Evolutionary conservation across 2,797 vertebrate species (phyloP), one percentile per base, ranked within the genome.

Genomic region (Acestrorhynchus altus): DNA sequence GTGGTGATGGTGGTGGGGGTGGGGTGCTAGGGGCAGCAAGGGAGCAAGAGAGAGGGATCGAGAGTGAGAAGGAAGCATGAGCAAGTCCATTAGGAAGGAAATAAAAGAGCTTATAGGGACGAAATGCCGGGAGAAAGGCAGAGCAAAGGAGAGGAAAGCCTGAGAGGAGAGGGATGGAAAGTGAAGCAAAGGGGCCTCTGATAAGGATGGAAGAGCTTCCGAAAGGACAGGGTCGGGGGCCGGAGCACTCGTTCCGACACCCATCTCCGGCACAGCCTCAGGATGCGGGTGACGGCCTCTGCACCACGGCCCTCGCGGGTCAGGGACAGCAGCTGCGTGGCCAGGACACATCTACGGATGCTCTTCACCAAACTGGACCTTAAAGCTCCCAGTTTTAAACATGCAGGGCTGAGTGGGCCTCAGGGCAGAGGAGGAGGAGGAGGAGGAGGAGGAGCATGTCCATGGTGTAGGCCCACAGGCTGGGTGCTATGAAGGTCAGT

Each of bases 131-230:
- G 42, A 42, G 64, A 59, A 47, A 56, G 15, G 15, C 4, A 57
- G 26, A 24, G 63, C 26, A 72, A 28, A 65, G 57, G 42, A 8
- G 72, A 59, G 60, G 49, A 59, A 26, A 54, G 54, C 44, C 70
- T 8, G 6, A 35, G 31, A 35, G 31, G 31, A 5, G n/a, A 42
- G 60, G 22, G 56, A 76, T 56, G 74, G 54, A 66, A 60, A 54
- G 42, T 63, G 24, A 47, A 67, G 61, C 18, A 57, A 26, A 54
- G 10, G 54, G 12, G 31, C 61, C 59, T 9, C 26, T 42, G 76
- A 76, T 73, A 74, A 76, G 26, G 63, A 61, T 24, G 68, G 47
- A 81, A 42, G 71, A 51, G 72, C 67, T 80, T 68, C 47, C 61
- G 12, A 63, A 22, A 40, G 75, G 56, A 68, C 54, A 71, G 10